Base-by-base conservation (phyloP, 2,888 invertebrate species). In the Nyleta sp. region DNA sequence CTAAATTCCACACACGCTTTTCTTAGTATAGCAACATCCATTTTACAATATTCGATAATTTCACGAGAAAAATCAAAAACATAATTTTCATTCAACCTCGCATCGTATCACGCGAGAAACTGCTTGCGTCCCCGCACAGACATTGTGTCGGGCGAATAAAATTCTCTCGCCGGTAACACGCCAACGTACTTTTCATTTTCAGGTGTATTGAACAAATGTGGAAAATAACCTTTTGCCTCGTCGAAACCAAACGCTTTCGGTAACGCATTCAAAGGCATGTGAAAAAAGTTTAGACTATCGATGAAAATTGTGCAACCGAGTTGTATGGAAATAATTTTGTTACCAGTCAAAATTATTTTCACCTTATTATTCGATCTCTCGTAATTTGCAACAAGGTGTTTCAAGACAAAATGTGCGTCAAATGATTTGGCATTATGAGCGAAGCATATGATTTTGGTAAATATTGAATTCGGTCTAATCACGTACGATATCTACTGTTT, bases 171-270 rank as follows among this genome's bases (percentile, higher is more conserved):
- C 2, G 82, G 81, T 7, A 83, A 20, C 10, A 59, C 40, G 5
- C 82, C 79, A 2, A 71, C 42, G 60, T 83, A 82, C n/a, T 57
- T 64, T 24, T 77, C n/a, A 50, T 83, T 82, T 38, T 70, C 78
- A 1, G 57, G 18, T n/a, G 33, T 79, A 62, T 84, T 83, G 38
- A 82, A 82, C 0, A 81, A 15, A 31, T 50, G 28, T 8, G 28
- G 50, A 15, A 50, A 50, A 13, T 31, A 50, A 13, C 79, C 81
- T 57, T 84, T 82, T 11, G 13, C 1, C 0, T 15, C 5, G 46
- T 67, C 1, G 44, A 87, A 60, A 28, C 78, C 84, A 59, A 87
- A 84, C 2, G 84, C 82, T 77, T 85, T 84, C 6, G 85, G 84
- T 10, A 87, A 35, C n/a, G 33, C 17, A 7, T 6, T 55, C 5